These are phyloP conservation scores for Montipora sp. DNA, from an alignment of 64 coral and sea anemone species.

Conservation along the genomic window DNA sequence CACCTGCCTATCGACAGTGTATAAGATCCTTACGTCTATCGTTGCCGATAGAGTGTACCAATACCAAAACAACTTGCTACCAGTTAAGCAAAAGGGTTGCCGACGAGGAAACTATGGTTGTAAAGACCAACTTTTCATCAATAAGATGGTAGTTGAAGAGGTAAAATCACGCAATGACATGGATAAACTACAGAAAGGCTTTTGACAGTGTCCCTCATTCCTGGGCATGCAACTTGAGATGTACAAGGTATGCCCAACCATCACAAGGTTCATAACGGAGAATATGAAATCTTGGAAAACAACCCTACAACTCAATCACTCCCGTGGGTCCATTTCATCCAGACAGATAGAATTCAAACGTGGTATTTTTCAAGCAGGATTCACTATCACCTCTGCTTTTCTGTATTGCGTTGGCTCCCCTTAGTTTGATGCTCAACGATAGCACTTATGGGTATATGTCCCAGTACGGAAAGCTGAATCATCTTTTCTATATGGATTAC, in stretches of 20 bases:
- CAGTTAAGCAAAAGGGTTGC: too few relatives aligned
- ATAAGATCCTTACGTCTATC: too few relatives aligned
- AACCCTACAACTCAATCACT: background rate
- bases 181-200: too few relatives aligned
- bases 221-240: background rate
- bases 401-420: constrained; percentile 9
- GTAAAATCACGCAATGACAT: too few relatives aligned
- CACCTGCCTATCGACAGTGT: too few relatives aligned
- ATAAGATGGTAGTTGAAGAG: too few relatives aligned
- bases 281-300: constrained; percentile 24
- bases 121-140: too few relatives aligned
- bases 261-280: background rate
- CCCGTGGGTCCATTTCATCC: background rate
- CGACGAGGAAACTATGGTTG: too few relatives aligned
- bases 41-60: too few relatives aligned
- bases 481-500: constrained; percentile 22
- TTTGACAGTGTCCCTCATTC: too few relatives aligned
- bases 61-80: too few relatives aligned
- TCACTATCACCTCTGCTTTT: constrained; percentile 29
- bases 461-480: background rate
- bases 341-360: constrained; percentile 12
- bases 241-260: background rate
- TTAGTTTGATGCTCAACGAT: background rate
- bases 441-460: constrained; percentile 5
- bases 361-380: constrained; percentile 36